Conservation (phyloP, 2,888 invertebrate species). For the Lasioglossum pauxillum region DNA sequence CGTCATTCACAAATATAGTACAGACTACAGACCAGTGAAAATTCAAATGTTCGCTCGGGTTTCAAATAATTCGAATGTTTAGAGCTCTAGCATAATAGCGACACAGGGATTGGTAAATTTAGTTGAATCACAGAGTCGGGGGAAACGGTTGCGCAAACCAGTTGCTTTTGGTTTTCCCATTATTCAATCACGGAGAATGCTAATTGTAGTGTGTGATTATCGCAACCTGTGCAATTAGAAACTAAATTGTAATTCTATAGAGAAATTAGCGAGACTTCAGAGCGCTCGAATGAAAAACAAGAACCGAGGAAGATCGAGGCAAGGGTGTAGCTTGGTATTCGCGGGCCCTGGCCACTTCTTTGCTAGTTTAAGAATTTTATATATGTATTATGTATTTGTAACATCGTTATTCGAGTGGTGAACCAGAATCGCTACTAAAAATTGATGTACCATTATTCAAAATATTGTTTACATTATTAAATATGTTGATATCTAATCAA, state of each 20-base stretch:
- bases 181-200: not conserved
- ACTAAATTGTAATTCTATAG: not conserved
- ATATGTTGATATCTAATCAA: too few relatives aligned
- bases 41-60: not conserved
- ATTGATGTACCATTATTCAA: too few relatives aligned
- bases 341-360: not conserved
- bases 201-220: not conserved
- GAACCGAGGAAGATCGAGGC: not conserved
- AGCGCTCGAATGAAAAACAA: not conserved
- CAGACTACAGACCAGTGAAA: not conserved
- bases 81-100: not conserved
- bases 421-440: too few relatives aligned
- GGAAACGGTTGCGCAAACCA: not conserved
- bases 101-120: not conserved
- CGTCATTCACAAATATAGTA: not conserved
- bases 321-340: not conserved
- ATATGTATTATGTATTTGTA: not conserved
- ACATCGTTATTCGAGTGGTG: too few relatives aligned
- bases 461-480: too few relatives aligned
- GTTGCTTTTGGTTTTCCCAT: not conserved
- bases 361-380: not conserved
- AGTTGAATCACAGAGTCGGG: not conserved
- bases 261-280: not conserved
- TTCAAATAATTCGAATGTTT: not conserved
- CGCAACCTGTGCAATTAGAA: not conserved